Base-by-base conservation (phyloP, 1,140 invertebrate genomes). In the Linepithema humile region DNA sequence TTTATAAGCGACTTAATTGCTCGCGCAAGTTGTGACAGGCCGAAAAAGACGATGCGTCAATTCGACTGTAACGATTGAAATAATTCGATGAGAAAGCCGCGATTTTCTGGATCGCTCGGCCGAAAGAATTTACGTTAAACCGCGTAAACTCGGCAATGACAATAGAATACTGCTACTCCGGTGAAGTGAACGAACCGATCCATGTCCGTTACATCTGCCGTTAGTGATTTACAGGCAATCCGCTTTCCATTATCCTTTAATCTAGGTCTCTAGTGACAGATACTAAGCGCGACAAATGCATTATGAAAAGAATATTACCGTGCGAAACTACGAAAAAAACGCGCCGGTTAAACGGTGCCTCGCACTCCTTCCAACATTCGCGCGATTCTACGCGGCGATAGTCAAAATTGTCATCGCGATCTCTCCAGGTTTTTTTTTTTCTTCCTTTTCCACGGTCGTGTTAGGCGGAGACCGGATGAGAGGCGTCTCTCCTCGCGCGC, bases 181-280 rank as follows among this genome's bases (percentile, higher is more conserved):
- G 64, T 55, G 75, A 77, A 77, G 20, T 60, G 60, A 12, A 38
- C 74, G 20, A 80, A 57, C 64, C 75, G 75, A 80, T 80, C 23
- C 7, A 26, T 32, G 75, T 55, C 75, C 75, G 75, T 80, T 80
- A 80, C 75, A 80, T 80, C 48, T 69, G 75, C 75, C 75, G 75
- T 80, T 80, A 80, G 75, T 80, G 75, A 80, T 80, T 80, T 70
- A 69, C 64, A 80, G 50, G 35, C 65, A 57, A 60, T 45, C 48
- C 64, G 64, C 17, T 80, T 57, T 53, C 45, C 35, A 78, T 78
- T 78, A 78, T 78, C 64, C 64, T 70, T 80, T 70, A 80, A 80
- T 80, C 64, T 80, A 57, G 75, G 75, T 80, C 64, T 80, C 43
- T 55, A 55, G 75, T 43, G 64, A 57, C 75, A 80, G 48, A 78